Conservation (phyloP, 2,888 invertebrate genomes). For the Kryphioiulus occultus region DNA sequence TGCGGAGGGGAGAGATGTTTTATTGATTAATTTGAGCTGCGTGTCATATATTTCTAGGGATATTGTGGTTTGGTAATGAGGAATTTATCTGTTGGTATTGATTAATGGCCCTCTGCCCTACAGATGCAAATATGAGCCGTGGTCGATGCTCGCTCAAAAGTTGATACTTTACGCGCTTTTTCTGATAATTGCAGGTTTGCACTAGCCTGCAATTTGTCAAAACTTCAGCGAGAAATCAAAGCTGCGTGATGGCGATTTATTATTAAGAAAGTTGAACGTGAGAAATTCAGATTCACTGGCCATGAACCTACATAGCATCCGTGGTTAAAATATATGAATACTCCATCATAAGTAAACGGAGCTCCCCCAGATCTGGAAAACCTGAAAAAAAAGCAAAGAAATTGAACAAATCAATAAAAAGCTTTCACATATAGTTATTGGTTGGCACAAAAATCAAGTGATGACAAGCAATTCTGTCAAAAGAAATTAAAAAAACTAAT, state of each 20-base stretch:
- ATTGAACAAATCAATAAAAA: too few relatives aligned
- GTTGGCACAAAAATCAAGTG: too few relatives aligned
- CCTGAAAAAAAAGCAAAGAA: too few relatives aligned
- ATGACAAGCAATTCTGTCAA: too few relatives aligned
- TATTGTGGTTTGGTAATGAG: constrained; percentile 25
- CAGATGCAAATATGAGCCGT: background rate
- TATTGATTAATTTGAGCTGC: constrained; percentile 26
- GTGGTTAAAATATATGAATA: too few relatives aligned
- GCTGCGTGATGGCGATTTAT: background rate
- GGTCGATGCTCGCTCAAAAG: background rate
- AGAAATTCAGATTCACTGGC: too few relatives aligned
- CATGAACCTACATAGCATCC: too few relatives aligned
- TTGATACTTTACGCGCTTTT: background rate
- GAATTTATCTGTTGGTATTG: constrained; percentile 2
- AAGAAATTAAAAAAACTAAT: too few relatives aligned
- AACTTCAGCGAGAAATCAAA: background rate
- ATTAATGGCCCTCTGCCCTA: too few relatives aligned
- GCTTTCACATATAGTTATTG: too few relatives aligned
- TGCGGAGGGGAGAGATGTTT: background rate
- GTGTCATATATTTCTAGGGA: background rate
- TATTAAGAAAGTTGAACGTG: background rate
- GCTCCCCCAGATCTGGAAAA: too few relatives aligned
- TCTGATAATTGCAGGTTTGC: background rate
- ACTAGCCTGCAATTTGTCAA: background rate
- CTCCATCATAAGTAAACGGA: too few relatives aligned